Evolutionary conservation across 1,140 invertebrate species (phyloP).

Genomic region (Zelostemma sp.): DNA sequence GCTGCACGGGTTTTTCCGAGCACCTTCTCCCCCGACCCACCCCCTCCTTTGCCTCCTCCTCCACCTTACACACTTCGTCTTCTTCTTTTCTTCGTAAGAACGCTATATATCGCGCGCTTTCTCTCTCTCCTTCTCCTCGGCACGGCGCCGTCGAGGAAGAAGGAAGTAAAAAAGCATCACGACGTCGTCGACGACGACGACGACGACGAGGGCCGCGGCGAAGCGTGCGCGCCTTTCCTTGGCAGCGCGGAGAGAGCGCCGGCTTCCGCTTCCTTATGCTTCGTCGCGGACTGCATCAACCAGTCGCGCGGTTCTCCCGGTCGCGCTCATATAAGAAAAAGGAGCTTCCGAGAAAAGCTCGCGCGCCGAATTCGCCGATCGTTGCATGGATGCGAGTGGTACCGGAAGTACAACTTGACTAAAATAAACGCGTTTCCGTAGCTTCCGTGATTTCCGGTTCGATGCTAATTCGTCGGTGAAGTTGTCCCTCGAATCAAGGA

Average conservation of each 20-base stretch:
- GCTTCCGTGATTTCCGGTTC: too few relatives aligned
- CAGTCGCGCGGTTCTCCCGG: conserved; percentile 68
- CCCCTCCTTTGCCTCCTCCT: conserved; percentile 6
- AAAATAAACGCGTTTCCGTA: too few relatives aligned
- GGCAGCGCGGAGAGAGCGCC: conserved; percentile 58
- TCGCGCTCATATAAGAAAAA: conserved; percentile 68
- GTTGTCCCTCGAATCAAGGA: too few relatives aligned
- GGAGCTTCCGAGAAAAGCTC: conserved; percentile 37
- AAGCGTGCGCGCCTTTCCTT: conserved; percentile 70
- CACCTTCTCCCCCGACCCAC: not conserved
- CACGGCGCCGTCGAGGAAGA: conserved; percentile 36
- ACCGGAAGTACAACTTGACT: too few relatives aligned
- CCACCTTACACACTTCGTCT: conserved; percentile 17
- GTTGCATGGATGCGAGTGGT: not conserved
- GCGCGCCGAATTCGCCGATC: not conserved
- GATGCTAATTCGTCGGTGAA: conserved; percentile 23
- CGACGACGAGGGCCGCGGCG: conserved; percentile 62
- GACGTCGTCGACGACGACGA: conserved; percentile 49
- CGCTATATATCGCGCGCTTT: conserved; percentile 16
- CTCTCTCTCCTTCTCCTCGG: conserved; percentile 29
- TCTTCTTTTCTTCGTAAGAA: conserved; percentile 25
- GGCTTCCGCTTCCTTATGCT: conserved; percentile 71
- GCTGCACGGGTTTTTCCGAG: not conserved
- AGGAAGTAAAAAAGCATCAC: conserved; percentile 45
- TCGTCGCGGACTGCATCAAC: conserved; percentile 68